phyloP scores from a whole-genome alignment of 92 coral and sea anemone species.

The Epizoanthus ramosus region DNA sequence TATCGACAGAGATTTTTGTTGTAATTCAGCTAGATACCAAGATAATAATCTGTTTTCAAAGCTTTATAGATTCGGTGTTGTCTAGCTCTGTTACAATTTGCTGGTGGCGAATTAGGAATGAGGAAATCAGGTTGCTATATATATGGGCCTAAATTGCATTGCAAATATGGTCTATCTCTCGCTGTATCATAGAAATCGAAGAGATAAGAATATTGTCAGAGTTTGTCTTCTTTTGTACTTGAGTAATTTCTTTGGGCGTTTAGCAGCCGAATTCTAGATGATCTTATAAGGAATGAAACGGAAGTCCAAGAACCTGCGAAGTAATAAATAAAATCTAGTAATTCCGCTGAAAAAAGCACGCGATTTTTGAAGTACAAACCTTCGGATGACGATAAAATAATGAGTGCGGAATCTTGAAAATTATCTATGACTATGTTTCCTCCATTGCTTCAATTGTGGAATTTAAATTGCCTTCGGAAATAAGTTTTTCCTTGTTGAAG shows the following conservation, averaged over 20 bases:
- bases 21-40: too few species aligned
- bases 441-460: background rate
- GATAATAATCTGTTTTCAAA: background rate
- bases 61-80: background rate
- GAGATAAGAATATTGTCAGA: too few species aligned
- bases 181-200: too few species aligned
- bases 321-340: too few species aligned
- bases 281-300: too few species aligned
- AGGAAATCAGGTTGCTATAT: background rate
- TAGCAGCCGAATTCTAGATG: too few species aligned
- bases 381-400: background rate
- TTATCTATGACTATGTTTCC: background rate
- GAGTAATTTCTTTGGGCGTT: too few species aligned
- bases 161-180: background rate
- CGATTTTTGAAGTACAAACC: too few species aligned
- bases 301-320: too few species aligned
- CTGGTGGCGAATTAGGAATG: background rate
- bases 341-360: too few species aligned
- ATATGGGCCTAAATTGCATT: background rate
- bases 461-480: background rate
- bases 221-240: too few species aligned
- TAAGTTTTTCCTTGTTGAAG: constrained; percentile 38
- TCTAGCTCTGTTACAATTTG: background rate
- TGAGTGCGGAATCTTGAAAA: background rate
- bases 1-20: too few species aligned